A percentile compares a stretch with the other conserved stretches of the same genome.
Evolutionary conservation across 2,113 vertebrate genomes (phyloP).

Genomic region (Embiotoca jacksoni): DNA sequence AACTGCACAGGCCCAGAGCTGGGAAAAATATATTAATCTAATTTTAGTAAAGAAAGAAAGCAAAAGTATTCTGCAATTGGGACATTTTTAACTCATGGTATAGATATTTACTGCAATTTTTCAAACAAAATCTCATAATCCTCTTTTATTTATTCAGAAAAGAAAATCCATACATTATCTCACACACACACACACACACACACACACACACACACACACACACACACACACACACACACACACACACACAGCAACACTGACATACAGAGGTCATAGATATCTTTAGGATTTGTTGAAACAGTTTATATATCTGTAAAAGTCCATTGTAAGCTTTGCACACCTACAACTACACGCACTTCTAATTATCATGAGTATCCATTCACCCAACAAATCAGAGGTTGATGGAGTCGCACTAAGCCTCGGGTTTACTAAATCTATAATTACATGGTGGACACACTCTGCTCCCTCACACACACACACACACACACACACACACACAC

Average conservation of each 20-base stretch:
- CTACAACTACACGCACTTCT: constrained; percentile 1
- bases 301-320: neutral
- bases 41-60: too few relatives aligned
- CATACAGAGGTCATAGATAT: neutral
- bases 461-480: neutral
- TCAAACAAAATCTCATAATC: constrained; percentile 22
- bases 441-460: constrained; percentile 49
- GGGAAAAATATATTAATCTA: neutral
- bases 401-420: constrained; percentile 62
- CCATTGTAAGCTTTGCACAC: neutral
- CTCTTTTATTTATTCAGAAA: neutral
- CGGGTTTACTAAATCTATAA: constrained; percentile 67
- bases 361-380: constrained; percentile 46
- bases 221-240: neutral
- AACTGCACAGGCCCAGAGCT: neutral
- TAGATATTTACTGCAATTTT: neutral
- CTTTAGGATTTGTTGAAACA: neutral
- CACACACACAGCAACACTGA: neutral
- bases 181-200: neutral
- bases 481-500: constrained; percentile 4
- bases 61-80: too few relatives aligned
- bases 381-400: constrained; percentile 63
- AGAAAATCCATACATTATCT: constrained; percentile 22
- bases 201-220: too few relatives aligned
- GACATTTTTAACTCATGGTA: too few relatives aligned